Base-by-base conservation (phyloP, 2,888 invertebrate genomes). In the Drosophila merina region DNA sequence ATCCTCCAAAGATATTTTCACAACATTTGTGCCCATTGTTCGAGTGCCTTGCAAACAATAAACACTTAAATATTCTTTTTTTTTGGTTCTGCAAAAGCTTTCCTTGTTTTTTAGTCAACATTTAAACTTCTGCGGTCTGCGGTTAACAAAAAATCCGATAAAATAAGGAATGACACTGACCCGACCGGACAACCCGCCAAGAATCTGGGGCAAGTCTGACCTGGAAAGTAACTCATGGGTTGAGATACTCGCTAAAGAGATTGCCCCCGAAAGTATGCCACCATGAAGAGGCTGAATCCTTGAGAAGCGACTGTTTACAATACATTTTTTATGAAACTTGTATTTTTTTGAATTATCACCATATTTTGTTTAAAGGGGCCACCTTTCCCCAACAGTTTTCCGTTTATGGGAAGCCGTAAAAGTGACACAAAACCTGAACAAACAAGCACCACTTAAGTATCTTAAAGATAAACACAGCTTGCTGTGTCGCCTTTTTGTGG, bases 91-190 rank as follows among this genome's bases (percentile, higher is more conserved):
- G 36, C 36, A 54, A 64, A 58, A 74, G 69, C 59, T 70, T 54
- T 55, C 49, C 54, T 47, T 63, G 56, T 68, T 75, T 74, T 76
- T 72, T 50, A 72, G 71, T 74, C 66, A 58, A 50, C 56, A 67
- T 71, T 63, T 47, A 47, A 75, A 68, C 48, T 63, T 79, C 74
- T 54, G 79, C 52, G 57, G 55, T 47, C 49, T 81, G 82, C 49
- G 88, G 88, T 81, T 47, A 8, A 14, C 28, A 33, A 47, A 52
- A 42, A 20, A 12, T 38, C 60, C 72, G 81, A 81, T 81, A 85
- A 87, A 72, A 50, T 30, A 64, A 56, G n/a, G 28, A 44, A 51
- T 75, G 72, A 69, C 84, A 79, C 67, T 84, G 87, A 81, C 85
- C 85, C 62, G 56, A 49, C 64, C 66, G 52, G 64, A 45, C 57